phyloP scores from a whole-genome alignment of 1,140 invertebrate species.

The Drosophila paulistorum region DNA sequence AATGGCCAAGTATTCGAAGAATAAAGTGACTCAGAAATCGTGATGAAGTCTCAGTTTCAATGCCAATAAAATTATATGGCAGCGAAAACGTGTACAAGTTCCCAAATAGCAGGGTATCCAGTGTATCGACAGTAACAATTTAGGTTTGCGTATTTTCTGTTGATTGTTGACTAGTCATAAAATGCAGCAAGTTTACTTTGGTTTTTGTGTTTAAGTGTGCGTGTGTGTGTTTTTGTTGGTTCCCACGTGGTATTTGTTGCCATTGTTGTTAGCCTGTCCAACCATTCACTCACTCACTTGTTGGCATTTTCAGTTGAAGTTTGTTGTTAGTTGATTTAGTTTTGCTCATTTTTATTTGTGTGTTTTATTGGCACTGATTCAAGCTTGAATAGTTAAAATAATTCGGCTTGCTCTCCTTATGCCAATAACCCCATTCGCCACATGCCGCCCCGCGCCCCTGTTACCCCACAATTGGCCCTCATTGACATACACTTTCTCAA shows the following conservation, averaged over 20 bases:
- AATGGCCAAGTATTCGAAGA: no score
- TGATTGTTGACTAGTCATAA: conserved; percentile 60
- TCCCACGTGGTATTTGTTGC: conserved; percentile 59
- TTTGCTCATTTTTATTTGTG: conserved; percentile 11
- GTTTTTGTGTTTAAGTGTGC: conserved; percentile 23
- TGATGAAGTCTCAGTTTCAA: no score
- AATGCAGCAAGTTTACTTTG: conserved; percentile 41
- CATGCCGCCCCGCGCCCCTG: neutral
- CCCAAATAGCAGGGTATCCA: neutral
- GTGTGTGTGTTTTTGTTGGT: conserved; percentile 33
- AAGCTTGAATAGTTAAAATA: conserved; percentile 45
- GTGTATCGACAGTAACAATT: neutral
- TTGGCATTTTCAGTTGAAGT: conserved; percentile 52
- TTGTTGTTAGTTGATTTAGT: conserved; percentile 12
- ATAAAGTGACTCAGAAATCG: no score
- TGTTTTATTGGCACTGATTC: conserved; percentile 39
- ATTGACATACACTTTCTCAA: neutral
- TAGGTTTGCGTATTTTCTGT: conserved; percentile 23
- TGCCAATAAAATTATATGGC: no score
- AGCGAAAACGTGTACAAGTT: no score
- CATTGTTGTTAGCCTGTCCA: conserved; percentile 31
- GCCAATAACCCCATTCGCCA: neutral
- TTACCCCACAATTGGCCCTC: neutral
- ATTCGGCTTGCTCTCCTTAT: conserved; percentile 26
- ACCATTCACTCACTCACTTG: conserved; percentile 27